Evolutionary conservation across 2,113 vertebrate species (phyloP).

Genomic region (Spheniscus mendiculus): DNA sequence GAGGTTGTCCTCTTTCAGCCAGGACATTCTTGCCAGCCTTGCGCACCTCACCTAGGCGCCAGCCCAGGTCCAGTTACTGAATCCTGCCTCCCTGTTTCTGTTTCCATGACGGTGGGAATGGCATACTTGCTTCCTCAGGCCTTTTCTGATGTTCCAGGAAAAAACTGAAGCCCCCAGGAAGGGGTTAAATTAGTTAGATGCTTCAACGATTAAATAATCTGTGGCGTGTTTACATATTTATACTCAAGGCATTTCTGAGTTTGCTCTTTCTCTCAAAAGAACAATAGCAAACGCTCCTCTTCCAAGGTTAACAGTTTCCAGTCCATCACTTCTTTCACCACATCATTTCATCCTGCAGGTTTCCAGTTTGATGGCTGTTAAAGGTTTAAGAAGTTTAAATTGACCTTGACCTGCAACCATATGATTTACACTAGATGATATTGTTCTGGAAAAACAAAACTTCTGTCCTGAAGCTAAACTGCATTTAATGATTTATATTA

Average conservation of each 20-base stretch:
- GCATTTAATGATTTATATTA: constrained; percentile 14
- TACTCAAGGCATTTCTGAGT: neutral
- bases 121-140: neutral
- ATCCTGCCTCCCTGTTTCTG: neutral
- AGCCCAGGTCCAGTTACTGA: neutral
- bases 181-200: neutral
- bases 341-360: constrained; percentile 1
- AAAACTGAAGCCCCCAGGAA: neutral
- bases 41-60: neutral
- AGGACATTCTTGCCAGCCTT: neutral
- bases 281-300: constrained; percentile 19
- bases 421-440: constrained; percentile 39
- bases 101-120: neutral
- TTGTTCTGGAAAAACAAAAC: constrained; percentile 43
- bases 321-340: constrained; percentile 29
- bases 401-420: constrained; percentile 43
- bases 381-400: constrained; percentile 57
- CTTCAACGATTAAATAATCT: neutral
- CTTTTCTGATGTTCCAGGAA: neutral
- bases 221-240: neutral
- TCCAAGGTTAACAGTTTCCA: constrained; percentile 32
- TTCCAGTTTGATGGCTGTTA: constrained; percentile 34
- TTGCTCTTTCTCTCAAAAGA: constrained; percentile 10
- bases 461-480: constrained; percentile 28
- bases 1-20: neutral